phyloP scores from a whole-genome alignment of 2,797 vertebrate species.

The Alfaro cultratus region DNA sequence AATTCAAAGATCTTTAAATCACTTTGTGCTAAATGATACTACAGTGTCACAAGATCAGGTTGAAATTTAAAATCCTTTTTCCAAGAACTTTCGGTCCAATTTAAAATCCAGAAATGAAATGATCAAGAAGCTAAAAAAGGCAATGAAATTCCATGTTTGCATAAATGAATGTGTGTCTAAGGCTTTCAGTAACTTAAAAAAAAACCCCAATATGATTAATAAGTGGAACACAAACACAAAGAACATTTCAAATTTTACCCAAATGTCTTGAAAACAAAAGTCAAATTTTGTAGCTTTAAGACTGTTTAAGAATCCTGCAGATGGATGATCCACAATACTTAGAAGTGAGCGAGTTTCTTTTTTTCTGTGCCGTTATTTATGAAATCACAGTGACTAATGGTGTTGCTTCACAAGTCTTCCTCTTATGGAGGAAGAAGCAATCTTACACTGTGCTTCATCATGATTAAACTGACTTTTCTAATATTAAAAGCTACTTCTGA shows the following conservation, averaged over 20 bases:
- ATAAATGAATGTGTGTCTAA: neutral
- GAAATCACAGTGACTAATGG: conserved; percentile 18
- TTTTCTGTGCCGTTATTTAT: conserved; percentile 1
- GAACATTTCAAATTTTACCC: neutral
- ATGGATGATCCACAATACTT: neutral
- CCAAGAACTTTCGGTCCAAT: neutral
- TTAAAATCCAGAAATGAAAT: neutral
- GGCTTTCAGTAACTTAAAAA: neutral
- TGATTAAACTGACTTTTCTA: neutral
- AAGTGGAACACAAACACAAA: neutral
- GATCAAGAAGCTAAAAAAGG: neutral
- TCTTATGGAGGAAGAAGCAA: conserved; percentile 2
- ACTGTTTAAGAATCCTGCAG: neutral
- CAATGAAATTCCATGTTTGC: neutral
- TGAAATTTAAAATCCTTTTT: neutral
- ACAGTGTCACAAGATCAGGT: neutral
- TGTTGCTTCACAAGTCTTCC: neutral
- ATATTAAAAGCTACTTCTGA: neutral
- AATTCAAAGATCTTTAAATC: neutral
- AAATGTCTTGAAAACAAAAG: neutral
- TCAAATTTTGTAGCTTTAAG: neutral
- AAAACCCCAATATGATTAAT: neutral
- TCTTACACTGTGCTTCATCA: neutral
- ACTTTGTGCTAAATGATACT: neutral
- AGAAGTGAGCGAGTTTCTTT: neutral